Base-by-base conservation (phyloP, 2,113 vertebrate species). In the Delphinapterus leucas region DNA sequence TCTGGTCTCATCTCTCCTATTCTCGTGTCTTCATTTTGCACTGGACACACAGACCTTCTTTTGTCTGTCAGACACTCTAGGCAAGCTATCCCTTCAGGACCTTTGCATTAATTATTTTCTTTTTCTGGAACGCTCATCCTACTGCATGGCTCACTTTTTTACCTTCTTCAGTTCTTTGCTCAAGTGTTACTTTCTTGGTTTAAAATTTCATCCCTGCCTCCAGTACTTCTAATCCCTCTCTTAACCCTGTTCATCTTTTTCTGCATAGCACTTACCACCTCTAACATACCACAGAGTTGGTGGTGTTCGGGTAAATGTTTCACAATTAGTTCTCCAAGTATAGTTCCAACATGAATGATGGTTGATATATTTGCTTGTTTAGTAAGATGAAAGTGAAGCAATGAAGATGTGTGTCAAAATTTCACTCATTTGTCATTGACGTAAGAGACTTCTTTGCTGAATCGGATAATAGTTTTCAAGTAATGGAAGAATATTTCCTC, bases 121-220 rank as follows among this genome's bases (percentile, higher is more conserved):
- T 91, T 83, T 84, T 82, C 53, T 96, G 23, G 23, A 77, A 60
- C 58, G 49, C 60, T 93, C 14, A 87, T 93, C n/a, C 55, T 91
- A 11, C n/a, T 5, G 26, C 23, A 15, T 90, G 33, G 61, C n/a
- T 83, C 11, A 77, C 13, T 93, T 91, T 84, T 65, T 47, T 86
- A 84, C 12, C 26, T 70, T 44, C 61, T 91, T 94, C 20, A 88
- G 0, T 94, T 88, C 14, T 82, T 94, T 76, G 63, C 55, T 88
- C 41, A 94, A 15, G 41, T 93, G 28, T 86, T 63, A 44, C 9
- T 80, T 83, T 77, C n/a, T 94, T 77, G 70, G 76, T 61, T 93
- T 82, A 82, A 95, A 82, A 77, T 28, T 86, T 61, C 86, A 44
- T 92, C 31, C 28, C 36, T 88, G 18, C 11, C 18, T n/a, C 47